Evolutionary conservation across 92 coral and sea anemone species (phyloP), one percentile per base, ranked within the genome.

Genomic region (Zoanthus solanderi): DNA sequence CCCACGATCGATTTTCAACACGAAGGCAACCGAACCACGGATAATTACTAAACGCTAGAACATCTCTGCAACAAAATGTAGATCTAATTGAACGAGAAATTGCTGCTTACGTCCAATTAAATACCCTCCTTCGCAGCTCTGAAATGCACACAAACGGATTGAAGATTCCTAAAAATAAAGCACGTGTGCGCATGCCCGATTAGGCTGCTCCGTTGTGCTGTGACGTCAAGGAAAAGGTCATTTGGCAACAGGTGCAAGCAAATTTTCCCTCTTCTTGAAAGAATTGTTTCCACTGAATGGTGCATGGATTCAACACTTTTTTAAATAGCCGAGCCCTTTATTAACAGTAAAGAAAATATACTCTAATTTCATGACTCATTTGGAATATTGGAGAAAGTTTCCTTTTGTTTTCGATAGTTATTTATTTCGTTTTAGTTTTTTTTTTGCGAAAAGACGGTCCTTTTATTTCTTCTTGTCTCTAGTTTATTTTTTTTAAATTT

Each of bases 161-260:
- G 85, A 81, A 81, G 75, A 68, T 28, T 69, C 75, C 15, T 37
- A 37, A 37, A 37, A 31, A 46, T 15, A 23, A 53, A 13, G 31
- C 60, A n/a, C 85, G 56, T 63, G 13, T 47, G 85, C 85, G 85
- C 85, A 79, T 79, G 84, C 84, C 14, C 72, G 37, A 29, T 67
- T 45, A 29, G 85, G 61, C 47, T 45, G 75, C 85, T 63, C 61
- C 76, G 85, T 80, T 67, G 75, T 23, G 85, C 16, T 29, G 75
- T 81, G 75, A 81, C 85, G 85, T 81, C 85, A 81, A 6, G 45
- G 42, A 15, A 4, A 13, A 7, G 42, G n/a, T 18, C 60, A 32
- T 4, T 57, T 76, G 69, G 56, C 23, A 80, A 81, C 85, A 81
- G 85, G 85, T 81, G 85, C 85, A 81, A 9, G 30, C 47, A 5